Evolutionary conservation across 2,113 vertebrate genomes (phyloP), one percentile per base, ranked within the genome.

Genomic region (Sialia sialis): DNA sequence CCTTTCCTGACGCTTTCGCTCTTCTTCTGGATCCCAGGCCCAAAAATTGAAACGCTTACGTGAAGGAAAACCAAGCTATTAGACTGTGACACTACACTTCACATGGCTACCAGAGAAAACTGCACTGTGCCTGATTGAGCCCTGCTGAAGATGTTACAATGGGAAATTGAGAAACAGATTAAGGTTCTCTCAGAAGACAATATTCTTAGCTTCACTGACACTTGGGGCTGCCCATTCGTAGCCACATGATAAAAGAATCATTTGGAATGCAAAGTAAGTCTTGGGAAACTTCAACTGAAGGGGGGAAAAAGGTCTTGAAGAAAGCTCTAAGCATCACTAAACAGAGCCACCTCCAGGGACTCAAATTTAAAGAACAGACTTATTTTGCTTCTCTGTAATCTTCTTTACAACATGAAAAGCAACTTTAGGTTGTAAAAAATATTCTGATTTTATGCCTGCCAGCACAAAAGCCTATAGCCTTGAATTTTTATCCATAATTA

Each of bases 1-100:
- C 89, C 98, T 98, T 93, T 99, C 98, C 97, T 99, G 99, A 54
- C 99, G 98, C 96, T 98, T 98, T 95, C 99, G 98, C 95, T 99
- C 99, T 97, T 99, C 99, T 97, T 99, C 99, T 11, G 99, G 99
- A 98, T 99, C 98, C 99, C 99, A 99, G 30, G 98, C 98, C 98
- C 99, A 99, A 98, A 98, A 98, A 96, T 98, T 98, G 94, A 96
- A 98, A 97, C 97, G 98, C 97, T 98, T 98, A 97, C 56, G 10
- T 67, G 97, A 98, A 97, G 34, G 55, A 89, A 86, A 96, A 72
- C 7, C 81, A 92, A 75, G 63, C 36, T n/a, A 41, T 98, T 92
- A 98, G 95, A 89, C 59, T 25, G 48, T 46, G 94, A 70, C n/a
- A 59, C 55, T 11, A 5, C 44, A 56, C 36, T 81, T 73, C 51